Evolutionary conservation across 2,888 invertebrate species (phyloP).

Genomic region (Sesia apiformis): DNA sequence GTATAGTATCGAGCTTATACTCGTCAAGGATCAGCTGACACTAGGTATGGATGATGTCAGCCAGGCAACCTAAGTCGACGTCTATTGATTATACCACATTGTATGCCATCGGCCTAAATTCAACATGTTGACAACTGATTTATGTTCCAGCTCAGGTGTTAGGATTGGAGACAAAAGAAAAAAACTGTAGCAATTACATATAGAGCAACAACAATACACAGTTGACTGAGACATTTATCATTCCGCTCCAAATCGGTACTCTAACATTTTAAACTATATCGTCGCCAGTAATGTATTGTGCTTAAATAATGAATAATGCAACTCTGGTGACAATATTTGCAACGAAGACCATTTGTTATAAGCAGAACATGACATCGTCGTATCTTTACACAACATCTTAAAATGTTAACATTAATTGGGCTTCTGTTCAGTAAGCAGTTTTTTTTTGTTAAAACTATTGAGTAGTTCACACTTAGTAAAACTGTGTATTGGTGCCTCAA

Average conservation of each 20-base stretch:
- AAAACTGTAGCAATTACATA: constrained; percentile 51
- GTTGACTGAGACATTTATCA: constrained; percentile 51
- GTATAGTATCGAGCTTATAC: constrained; percentile 5
- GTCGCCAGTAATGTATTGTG: constrained; percentile 12
- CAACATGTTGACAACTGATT: constrained; percentile 64
- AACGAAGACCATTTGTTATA: constrained; percentile 33
- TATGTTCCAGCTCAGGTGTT: constrained; percentile 60
- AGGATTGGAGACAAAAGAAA: constrained; percentile 44
- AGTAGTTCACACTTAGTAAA: constrained; percentile 9
- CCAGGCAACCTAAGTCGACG: constrained; percentile 29
- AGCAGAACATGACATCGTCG: constrained; percentile 21
- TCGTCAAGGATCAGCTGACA: constrained; percentile 39
- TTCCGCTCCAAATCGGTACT: constrained; percentile 35
- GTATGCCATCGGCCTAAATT: constrained; percentile 46
- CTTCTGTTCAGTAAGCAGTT: constrained; percentile 27
- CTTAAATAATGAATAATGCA: constrained; percentile 2
- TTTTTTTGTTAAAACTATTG: constrained; percentile 13
- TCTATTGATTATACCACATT: constrained; percentile 50
- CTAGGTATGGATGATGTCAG: constrained; percentile 17
- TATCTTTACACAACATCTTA: constrained; percentile 24
- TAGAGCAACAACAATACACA: constrained; percentile 44
- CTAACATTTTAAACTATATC: constrained; percentile 32
- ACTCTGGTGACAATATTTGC: constrained; percentile 33
- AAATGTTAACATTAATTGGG: constrained; percentile 13
- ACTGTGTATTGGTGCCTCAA: constrained; percentile 32